Base-by-base conservation (phyloP, 2,888 invertebrate genomes). In the Marasmarcha lunaedactyla region DNA sequence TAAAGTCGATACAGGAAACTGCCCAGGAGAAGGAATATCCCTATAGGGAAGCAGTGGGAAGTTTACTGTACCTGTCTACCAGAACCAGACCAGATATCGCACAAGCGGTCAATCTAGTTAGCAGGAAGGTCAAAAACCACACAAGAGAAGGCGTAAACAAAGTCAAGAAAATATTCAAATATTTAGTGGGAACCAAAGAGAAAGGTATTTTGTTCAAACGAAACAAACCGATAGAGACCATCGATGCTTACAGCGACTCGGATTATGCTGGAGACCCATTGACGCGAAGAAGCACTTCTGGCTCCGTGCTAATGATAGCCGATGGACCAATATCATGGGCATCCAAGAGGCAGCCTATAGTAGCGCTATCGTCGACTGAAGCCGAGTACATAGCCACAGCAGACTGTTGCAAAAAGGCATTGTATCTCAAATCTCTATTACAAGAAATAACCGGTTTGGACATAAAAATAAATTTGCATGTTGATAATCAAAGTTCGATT, bases 41-140 rank as follows among this genome's bases (percentile, higher is more conserved):
- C 6, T 39, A 35, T 12, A 12, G 37, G 12, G 33, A 39, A 39
- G 35, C 39, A 11, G 36, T 42, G 12, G 42, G 42, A 10, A 25
- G 25, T 36, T 37, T 39, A 12, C n/a, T 39, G 34, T 42, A 42
- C 33, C 11, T 39, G 14, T 35, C 9, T 13, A 35, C 26, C 9
- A 40, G 35, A 26, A 43, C 43, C 20, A 33, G 41, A 39, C 43
- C 43, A 33, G 43, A 43, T 25, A 14, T 43, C 9, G 20, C 40
- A 12, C 36, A 35, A 14, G 40, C 38, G 10, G 40, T 43, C 4
- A 37, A 39, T 11, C 11, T 20, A 14, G 40, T 35, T 26, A 38
- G 37, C 27, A 37, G 40, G 14, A 25, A 36, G 10, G 38, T 38
- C 35, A 15, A 41, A 37, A 38, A 38, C 14, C 43, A 40, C 10